Percentiles rank a stretch among this genome's conserved stretches.
Evolutionary conservation across 2,797 vertebrate genomes (phyloP).

Genomic region (Sparus aurata): DNA sequence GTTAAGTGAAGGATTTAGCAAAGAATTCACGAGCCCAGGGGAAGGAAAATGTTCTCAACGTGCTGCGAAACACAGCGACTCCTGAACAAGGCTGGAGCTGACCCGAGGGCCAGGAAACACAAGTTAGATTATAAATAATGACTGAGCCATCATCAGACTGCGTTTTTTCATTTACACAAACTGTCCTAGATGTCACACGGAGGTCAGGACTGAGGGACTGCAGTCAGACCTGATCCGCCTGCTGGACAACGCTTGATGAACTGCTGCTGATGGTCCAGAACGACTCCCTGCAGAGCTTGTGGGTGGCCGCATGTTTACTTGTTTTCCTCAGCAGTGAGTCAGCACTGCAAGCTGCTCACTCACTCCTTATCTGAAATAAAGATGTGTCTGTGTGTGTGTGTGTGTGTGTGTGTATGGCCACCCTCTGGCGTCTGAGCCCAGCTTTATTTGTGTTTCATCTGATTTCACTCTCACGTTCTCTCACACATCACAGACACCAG

Average conservation of each 20-base stretch:
- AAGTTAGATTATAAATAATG: not conserved
- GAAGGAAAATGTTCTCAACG: conserved; percentile 25
- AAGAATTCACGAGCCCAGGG: conserved; percentile 29
- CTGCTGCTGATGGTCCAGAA: not conserved
- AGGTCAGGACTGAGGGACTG: not conserved
- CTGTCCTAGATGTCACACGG: not conserved
- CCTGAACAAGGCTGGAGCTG: not conserved
- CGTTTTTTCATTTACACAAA: not conserved
- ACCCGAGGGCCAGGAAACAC: not conserved
- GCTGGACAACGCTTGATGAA: conserved; percentile 4
- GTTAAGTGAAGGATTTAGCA: conserved; percentile 7
- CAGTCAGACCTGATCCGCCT: not conserved
- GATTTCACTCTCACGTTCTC: conserved; percentile 32
- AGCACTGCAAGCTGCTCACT: conserved; percentile 18
- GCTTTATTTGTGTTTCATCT: conserved; percentile 32
- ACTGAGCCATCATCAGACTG: not conserved
- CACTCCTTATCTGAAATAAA: conserved; percentile 41
- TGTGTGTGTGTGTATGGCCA: conserved; percentile 9
- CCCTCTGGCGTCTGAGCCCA: conserved; percentile 42
- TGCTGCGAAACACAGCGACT: not conserved
- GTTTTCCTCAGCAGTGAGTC: conserved; percentile 46
- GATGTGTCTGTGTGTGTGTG: not conserved
- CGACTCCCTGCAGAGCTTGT: not conserved
- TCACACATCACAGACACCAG: not conserved
- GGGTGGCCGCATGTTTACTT: conserved; percentile 32